phyloP scores from a whole-genome alignment of 2,888 invertebrate genomes.

The Sceliomorpha sp. region DNA sequence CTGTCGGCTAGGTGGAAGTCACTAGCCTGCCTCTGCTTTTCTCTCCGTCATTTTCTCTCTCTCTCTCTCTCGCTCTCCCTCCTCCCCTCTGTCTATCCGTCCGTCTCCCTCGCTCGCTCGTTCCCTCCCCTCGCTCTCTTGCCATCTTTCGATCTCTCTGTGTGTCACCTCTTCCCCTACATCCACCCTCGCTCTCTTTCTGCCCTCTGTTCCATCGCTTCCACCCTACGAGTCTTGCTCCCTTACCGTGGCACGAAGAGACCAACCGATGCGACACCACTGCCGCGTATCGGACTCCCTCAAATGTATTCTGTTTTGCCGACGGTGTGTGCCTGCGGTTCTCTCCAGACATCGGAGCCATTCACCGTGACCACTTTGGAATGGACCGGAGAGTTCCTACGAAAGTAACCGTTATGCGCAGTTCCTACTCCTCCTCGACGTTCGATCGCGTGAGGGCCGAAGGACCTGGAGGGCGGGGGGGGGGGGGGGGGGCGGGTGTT shows the following conservation, averaged over 20 bases:
- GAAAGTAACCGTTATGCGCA: too few species aligned
- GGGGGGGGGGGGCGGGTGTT: too few species aligned
- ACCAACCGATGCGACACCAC: slow-evolving; percentile 33
- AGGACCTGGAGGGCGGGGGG: too few species aligned
- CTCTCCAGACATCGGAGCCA: slow-evolving; percentile 14
- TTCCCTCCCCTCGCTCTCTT: slow-evolving; percentile 1
- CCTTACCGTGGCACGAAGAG: slow-evolving; percentile 1
- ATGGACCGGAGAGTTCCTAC: slow-evolving; percentile 10
- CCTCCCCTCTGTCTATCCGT: slow-evolving; percentile 11
- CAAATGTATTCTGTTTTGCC: slow-evolving; percentile 19
- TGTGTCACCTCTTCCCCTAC: background rate
- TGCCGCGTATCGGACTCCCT: slow-evolving; percentile 9
- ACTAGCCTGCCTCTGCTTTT: slow-evolving; percentile 22
- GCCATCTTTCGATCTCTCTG: slow-evolving; percentile 4
- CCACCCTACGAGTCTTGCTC: background rate
- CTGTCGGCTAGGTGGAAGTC: slow-evolving; percentile 33
- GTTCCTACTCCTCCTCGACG: too few species aligned
- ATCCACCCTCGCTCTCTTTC: slow-evolving; percentile 3
- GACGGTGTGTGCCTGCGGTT: slow-evolving; percentile 24
- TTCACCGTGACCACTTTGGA: slow-evolving; percentile 13
- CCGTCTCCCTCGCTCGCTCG: slow-evolving; percentile 21
- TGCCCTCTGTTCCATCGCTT: background rate
- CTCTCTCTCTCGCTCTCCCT: slow-evolving; percentile 2
- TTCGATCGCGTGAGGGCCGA: too few species aligned
- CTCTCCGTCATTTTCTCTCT: slow-evolving; percentile 4